These are phyloP conservation scores for Tyria jacobaeae DNA, from an alignment of 2,888 invertebrate species.

Conservation along the genomic window DNA sequence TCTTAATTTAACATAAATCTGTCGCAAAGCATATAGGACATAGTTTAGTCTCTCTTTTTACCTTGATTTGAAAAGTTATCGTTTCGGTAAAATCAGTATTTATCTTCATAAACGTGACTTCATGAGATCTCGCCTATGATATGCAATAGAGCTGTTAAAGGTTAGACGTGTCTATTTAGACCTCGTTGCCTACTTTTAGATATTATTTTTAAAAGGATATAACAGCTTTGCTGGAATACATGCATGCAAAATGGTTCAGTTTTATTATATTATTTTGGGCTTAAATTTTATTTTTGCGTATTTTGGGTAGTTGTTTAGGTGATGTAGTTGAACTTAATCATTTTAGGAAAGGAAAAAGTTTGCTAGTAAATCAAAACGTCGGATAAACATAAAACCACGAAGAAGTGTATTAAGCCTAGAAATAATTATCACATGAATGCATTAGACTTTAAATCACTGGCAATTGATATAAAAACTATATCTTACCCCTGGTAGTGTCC, in stretches of 20 bases:
- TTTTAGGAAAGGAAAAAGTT: too few relatives aligned
- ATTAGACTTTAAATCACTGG: too few relatives aligned
- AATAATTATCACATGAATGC: too few relatives aligned
- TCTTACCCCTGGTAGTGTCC: constrained; percentile 99
- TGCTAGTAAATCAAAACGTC: too few relatives aligned
- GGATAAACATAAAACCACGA: too few relatives aligned
- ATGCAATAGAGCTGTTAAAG: background rate
- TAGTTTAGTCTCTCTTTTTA: background rate
- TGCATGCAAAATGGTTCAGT: background rate
- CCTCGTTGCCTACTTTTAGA: constrained; percentile 13
- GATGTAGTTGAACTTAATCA: too few relatives aligned
- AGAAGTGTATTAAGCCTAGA: too few relatives aligned
- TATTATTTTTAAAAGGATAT: constrained; percentile 18
- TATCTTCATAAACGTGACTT: background rate
- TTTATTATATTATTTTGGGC: background rate
- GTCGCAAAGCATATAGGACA: too few relatives aligned
- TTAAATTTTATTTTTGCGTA: background rate
- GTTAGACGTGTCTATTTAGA: constrained; percentile 1
- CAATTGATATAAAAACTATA: constrained; percentile 2
- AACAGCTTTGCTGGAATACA: background rate
- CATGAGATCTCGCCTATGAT: constrained; percentile 5
- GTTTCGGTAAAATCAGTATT: background rate
- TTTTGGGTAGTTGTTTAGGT: too few relatives aligned
- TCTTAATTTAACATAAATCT: too few relatives aligned
- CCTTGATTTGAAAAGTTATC: background rate